A percentile compares a stretch with the other conserved stretches of the same genome.
Evolutionary conservation across 1,140 invertebrate species (phyloP).

Genomic region (Aethina tumida): DNA sequence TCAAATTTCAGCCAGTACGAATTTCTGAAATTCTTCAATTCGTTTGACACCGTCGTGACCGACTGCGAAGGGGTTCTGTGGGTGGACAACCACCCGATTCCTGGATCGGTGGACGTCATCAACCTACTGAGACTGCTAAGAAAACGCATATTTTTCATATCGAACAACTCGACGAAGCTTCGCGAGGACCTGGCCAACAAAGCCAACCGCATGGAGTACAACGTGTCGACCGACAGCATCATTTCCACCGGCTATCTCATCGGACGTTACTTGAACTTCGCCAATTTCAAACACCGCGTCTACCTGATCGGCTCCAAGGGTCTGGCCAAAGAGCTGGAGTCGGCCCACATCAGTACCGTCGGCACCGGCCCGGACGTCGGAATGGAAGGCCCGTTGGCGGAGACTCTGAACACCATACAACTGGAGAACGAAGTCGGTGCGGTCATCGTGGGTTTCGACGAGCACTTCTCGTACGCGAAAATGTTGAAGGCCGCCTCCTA

Average conservation of each 20-base stretch:
- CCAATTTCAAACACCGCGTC: constrained; percentile 68
- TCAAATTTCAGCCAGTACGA: constrained; percentile 38
- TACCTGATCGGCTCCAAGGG: constrained; percentile 76
- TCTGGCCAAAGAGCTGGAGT: constrained; percentile 69
- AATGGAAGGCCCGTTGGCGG: neutral
- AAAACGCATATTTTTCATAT: constrained; percentile 81
- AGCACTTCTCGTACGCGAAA: constrained; percentile 82
- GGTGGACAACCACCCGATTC: constrained; percentile 57
- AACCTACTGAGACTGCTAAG: constrained; percentile 57
- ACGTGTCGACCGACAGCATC: too few species aligned
- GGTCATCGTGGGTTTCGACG: constrained; percentile 87
- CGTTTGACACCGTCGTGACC: constrained; percentile 66
- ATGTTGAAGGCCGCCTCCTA: constrained; percentile 81
- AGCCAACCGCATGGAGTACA: constrained; percentile 61
- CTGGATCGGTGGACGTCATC: constrained; percentile 60
- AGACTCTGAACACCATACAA: constrained; percentile 2
- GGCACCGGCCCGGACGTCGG: constrained; percentile 63
- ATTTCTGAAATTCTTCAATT: constrained; percentile 51
- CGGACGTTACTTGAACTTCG: constrained; percentile 65
- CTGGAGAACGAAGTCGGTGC: constrained; percentile 70
- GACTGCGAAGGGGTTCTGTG: constrained; percentile 87
- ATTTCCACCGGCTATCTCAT: constrained; percentile 73
- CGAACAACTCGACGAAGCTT: constrained; percentile 87
- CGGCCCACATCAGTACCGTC: constrained; percentile 60
- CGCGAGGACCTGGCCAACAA: constrained; percentile 66